Percentiles rank a stretch among this genome's conserved stretches.
Conservation (phyloP, 2,113 vertebrate species). For the Serinus canaria region DNA sequence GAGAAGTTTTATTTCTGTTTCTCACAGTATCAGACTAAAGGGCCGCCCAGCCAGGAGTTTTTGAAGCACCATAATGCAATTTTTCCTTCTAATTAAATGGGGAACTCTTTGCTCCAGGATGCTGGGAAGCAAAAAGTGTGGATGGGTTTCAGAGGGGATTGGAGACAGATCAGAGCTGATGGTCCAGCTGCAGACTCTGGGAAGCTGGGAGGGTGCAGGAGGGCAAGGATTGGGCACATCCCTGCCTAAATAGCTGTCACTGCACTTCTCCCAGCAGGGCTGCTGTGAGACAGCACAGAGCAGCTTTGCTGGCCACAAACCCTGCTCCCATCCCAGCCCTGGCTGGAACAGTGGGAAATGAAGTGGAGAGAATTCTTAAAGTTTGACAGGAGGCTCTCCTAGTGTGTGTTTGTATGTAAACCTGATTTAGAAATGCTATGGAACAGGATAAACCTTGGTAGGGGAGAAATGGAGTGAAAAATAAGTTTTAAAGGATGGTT, state of each 20-base stretch:
- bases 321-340: background rate
- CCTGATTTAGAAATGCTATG: background rate
- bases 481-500: background rate
- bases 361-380: no score
- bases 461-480: background rate
- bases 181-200: background rate
- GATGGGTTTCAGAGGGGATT: background rate
- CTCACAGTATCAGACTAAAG: background rate
- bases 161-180: background rate
- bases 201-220: background rate
- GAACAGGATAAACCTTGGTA: background rate
- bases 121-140: background rate
- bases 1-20: background rate
- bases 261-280: background rate
- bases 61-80: accelerated
- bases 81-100: background rate
- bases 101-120: background rate
- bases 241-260: background rate
- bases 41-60: background rate
- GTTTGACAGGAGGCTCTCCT: no score
- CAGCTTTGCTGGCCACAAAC: background rate
- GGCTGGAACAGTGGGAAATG: background rate
- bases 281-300: background rate
- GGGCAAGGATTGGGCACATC: background rate
- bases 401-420: background rate